Evolutionary conservation across 2,113 vertebrate genomes (phyloP).

Genomic region (Alethe castanea): DNA sequence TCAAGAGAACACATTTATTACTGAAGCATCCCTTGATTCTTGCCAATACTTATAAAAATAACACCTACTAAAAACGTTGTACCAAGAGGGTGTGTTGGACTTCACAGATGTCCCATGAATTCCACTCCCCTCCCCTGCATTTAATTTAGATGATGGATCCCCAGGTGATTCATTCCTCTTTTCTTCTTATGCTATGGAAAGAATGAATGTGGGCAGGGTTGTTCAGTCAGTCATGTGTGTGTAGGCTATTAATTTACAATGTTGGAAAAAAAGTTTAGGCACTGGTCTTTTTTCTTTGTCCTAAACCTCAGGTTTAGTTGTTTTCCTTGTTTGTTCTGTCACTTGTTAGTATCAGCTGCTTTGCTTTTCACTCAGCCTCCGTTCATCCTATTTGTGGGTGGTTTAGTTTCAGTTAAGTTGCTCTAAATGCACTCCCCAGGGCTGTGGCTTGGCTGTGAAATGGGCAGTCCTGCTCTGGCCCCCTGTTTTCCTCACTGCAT

Average conservation of each 20-base stretch:
- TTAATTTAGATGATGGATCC: not conserved
- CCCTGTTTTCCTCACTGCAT: fast-evolving
- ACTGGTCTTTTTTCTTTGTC: not conserved
- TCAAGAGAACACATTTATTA: not conserved
- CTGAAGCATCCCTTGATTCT: not conserved
- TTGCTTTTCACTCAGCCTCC: not conserved
- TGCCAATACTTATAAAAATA: not conserved
- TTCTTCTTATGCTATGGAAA: not conserved
- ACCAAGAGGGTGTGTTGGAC: not conserved
- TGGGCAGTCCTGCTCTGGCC: not conserved
- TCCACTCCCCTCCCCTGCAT: not conserved
- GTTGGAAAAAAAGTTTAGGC: not conserved
- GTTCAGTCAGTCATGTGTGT: not conserved
- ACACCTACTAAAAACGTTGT: not conserved
- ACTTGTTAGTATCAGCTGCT: not conserved
- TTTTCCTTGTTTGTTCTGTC: not conserved
- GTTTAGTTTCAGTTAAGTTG: not conserved
- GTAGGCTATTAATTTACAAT: not conserved
- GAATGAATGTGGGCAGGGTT: not conserved
- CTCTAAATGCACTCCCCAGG: not conserved
- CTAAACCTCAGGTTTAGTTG: not conserved
- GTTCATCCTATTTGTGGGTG: not conserved
- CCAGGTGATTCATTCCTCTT: not conserved
- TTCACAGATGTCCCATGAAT: not conserved
- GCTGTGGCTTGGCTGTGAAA: not conserved